These are phyloP conservation scores for Phyllostomus hastatus DNA, from an alignment of 2,113 vertebrate genomes.

Conservation along the genomic window DNA sequence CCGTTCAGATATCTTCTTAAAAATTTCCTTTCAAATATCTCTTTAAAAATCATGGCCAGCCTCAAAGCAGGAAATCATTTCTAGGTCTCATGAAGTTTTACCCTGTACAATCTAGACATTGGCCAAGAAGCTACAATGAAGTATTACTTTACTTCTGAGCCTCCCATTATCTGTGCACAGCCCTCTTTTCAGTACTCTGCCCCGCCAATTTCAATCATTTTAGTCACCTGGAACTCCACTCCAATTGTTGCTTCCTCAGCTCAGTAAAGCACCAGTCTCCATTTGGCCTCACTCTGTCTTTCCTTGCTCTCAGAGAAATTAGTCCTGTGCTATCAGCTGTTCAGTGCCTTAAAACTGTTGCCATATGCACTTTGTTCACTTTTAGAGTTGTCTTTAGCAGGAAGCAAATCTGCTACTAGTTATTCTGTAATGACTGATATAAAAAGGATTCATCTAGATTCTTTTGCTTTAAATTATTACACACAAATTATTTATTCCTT, in stretches of 20 bases:
- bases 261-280: not conserved
- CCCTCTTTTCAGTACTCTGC: not conserved
- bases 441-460: not conserved
- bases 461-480: not conserved
- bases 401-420: not conserved
- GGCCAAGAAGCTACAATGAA: not conserved
- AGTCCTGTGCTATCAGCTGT: not conserved
- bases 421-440: not conserved
- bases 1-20: not conserved
- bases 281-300: not conserved
- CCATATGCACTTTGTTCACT: not conserved
- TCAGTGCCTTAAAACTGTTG: not conserved
- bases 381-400: constrained; percentile 38
- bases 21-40: not conserved
- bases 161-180: not conserved
- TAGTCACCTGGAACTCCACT: not conserved
- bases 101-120: not conserved
- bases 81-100: not conserved
- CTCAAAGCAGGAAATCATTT: not conserved
- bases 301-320: not conserved
- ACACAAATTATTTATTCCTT: not conserved
- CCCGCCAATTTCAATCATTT: not conserved
- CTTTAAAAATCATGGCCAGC: not conserved
- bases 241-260: not conserved
- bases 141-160: not conserved